Base-by-base conservation (phyloP, 2,888 invertebrate species). In the Mongoloraphidia duomilia region DNA sequence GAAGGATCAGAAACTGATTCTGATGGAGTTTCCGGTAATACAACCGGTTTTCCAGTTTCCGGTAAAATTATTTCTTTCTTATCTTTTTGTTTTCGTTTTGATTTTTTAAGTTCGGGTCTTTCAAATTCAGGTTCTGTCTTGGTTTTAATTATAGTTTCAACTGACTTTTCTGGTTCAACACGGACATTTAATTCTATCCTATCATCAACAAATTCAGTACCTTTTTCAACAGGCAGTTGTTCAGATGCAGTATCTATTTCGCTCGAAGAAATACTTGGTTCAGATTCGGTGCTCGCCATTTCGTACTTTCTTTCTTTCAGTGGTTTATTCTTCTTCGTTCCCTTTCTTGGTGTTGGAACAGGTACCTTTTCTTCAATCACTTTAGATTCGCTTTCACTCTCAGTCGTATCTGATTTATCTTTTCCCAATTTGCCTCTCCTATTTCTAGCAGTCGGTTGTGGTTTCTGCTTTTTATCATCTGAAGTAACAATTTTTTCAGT, bases 1-100 rank as follows among this genome's bases (percentile, higher is more conserved):
- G 37, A 53, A 39, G 14, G 50, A 33, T 54, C 52, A 2, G 52
- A 50, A 12, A 26, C 11, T n/a, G 50, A 49, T 49, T 45, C 48
- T 8, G 49, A 46, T 34, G 44, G 47, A 33, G 51, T 50, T 35
- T 47, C 49, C 12, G 47, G 48, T 40, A 41, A 38, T 13, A 40
- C 13, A 11, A 47, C 14, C 12, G 44, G 13, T 41, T 40, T 34
- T 42, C 44, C 43, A 5, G 33, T 47, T 3, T 48, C 49, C 37
- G 42, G 44, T 26, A 14, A 11, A 14, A 49, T 13, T 13, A 34
- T 34, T 35, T 49, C 34, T 14, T 36, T 43, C 12, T 41, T 12
- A 34, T 33, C 34, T 33, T 50, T 50, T 46, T 35, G 46, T 37
- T 41, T 50, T 50, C 36, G 43, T 37, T 43, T 48, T 48, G 38